A percentile compares a stretch with the other conserved stretches of the same genome.
These are phyloP conservation scores for Chorisops tibialis DNA, from an alignment of 2,888 invertebrate genomes.

Conservation along the genomic window DNA sequence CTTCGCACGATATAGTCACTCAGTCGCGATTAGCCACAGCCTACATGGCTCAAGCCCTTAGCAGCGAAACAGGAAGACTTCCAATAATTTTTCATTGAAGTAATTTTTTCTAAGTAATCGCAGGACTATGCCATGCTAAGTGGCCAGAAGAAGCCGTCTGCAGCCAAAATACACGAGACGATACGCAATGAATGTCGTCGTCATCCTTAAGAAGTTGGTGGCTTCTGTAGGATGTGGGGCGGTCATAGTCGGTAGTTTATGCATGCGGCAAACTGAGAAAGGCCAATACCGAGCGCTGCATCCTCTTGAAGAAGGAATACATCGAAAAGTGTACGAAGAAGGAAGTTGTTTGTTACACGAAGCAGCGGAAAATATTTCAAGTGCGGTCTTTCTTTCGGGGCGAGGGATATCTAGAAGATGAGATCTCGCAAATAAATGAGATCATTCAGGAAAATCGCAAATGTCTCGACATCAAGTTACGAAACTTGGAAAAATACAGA, in stretches of 20 bases:
- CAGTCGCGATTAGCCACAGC: too few relatives aligned
- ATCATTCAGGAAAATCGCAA: too few relatives aligned
- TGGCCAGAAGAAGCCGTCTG: neutral
- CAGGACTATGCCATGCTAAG: neutral
- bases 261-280: neutral
- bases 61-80: too few relatives aligned
- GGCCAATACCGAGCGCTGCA: neutral
- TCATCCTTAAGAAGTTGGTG: neutral
- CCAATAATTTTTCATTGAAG: neutral
- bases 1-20: too few relatives aligned
- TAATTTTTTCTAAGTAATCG: neutral
- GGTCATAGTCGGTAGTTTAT: too few relatives aligned
- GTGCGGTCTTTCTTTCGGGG: too few relatives aligned
- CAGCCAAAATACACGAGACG: conserved; percentile 6
- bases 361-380: too few relatives aligned
- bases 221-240: neutral
- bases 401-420: too few relatives aligned
- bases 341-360: neutral
- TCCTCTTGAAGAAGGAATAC: neutral
- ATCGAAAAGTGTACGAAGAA: neutral
- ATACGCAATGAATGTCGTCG: conserved; percentile 12
- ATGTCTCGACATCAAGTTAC: too few relatives aligned
- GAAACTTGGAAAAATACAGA: too few relatives aligned
- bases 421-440: too few relatives aligned
- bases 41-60: too few relatives aligned